Evolutionary conservation across 1,140 invertebrate species (phyloP).

Genomic region (Globodera rostochiensis): DNA sequence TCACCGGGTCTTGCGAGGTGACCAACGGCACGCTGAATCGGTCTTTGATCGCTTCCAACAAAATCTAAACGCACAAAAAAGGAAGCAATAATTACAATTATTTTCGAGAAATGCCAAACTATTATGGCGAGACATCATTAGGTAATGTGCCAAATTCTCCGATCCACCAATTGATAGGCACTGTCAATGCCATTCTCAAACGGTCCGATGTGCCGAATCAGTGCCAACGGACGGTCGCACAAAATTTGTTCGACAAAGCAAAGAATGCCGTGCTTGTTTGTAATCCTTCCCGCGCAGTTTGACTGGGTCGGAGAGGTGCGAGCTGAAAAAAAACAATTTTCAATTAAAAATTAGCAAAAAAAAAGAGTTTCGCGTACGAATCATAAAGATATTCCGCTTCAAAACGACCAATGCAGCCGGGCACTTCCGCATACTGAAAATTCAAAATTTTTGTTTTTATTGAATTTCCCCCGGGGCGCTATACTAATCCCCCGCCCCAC

Average conservation of each 20-base stretch:
- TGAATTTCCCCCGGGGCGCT: neutral
- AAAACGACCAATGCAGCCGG: neutral
- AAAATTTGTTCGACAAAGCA: neutral
- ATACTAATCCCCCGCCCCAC: constrained; percentile 1
- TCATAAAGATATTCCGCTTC: neutral
- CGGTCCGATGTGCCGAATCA: constrained; percentile 16
- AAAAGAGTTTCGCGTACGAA: neutral
- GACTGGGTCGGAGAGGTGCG: neutral
- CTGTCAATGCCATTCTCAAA: neutral
- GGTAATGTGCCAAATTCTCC: too few species aligned
- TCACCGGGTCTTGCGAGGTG: constrained; percentile 25
- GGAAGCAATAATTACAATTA: too few species aligned
- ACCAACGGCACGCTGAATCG: constrained; percentile 6
- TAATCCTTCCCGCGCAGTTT: neutral
- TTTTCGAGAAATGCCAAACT: too few species aligned
- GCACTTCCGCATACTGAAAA: constrained; percentile 21
- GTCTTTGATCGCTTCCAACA: constrained; percentile 20
- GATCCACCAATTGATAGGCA: constrained; percentile 4
- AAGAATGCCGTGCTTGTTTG: neutral
- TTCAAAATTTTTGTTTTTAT: neutral
- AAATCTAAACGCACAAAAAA: neutral
- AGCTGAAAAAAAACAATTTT: neutral
- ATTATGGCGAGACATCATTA: too few species aligned
- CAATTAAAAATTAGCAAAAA: neutral
- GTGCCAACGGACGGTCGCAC: neutral